phyloP scores from a whole-genome alignment of 2,888 invertebrate species.

The Kryphioiulus occultus region DNA sequence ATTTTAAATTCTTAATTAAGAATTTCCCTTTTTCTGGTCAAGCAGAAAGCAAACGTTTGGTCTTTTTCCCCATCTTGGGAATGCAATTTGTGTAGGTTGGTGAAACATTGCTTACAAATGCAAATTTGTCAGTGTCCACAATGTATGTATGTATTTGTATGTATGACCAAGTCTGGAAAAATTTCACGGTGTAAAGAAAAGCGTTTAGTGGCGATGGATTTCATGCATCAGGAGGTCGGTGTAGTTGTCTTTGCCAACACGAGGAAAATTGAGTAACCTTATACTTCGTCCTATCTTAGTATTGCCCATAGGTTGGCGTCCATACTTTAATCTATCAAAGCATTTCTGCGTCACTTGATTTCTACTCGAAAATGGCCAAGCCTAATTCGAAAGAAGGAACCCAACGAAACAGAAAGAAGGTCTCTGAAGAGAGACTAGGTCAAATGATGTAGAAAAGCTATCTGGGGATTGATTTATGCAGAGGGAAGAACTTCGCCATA shows the following conservation, averaged over 20 bases:
- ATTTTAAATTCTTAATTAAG: neutral
- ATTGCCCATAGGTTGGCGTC: constrained; percentile 14
- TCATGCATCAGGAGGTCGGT: constrained; percentile 20
- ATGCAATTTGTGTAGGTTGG: neutral
- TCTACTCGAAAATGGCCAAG: constrained; percentile 9
- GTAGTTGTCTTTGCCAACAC: constrained; percentile 21
- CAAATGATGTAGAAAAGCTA: constrained; percentile 35
- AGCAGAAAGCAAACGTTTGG: neutral
- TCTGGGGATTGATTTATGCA: neutral
- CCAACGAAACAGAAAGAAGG: neutral
- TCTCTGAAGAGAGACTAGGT: constrained; percentile 17
- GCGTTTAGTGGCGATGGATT: constrained; percentile 25
- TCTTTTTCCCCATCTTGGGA: neutral
- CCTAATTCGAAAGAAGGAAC: constrained; percentile 11
- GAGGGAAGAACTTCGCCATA: neutral
- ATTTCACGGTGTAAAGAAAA: constrained; percentile 26
- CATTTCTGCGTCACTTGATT: constrained; percentile 35
- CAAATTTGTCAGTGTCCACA: neutral
- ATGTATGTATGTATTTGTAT: neutral
- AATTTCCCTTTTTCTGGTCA: neutral
- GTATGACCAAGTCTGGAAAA: neutral
- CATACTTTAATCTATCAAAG: constrained; percentile 15
- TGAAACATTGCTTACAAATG: neutral
- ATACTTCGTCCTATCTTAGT: neutral
- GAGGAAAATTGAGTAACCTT: constrained; percentile 9